phyloP scores from a whole-genome alignment of 37 sponge, comb jelly and placozoan genomes.

The Aplysina aerophoba region DNA sequence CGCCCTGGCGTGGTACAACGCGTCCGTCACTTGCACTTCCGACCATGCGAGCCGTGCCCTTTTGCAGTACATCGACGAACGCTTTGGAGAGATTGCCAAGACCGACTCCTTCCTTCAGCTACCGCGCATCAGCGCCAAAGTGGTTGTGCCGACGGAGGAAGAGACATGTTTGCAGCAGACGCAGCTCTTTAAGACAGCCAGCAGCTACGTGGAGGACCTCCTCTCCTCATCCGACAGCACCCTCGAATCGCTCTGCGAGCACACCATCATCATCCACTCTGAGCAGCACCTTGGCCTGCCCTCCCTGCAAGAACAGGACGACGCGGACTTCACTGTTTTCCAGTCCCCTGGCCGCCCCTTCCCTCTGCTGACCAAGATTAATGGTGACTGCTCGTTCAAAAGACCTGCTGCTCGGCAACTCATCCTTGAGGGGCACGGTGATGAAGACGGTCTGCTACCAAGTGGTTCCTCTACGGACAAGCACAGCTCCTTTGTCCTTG shows the following conservation, averaged over 20 bases:
- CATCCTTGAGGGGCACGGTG: neutral
- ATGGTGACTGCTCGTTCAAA: too few relatives aligned
- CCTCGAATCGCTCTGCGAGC: neutral
- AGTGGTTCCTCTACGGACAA: neutral
- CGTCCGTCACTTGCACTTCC: too few relatives aligned
- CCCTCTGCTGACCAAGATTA: neutral
- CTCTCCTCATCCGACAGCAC: neutral
- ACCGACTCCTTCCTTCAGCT: neutral
- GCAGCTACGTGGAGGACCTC: neutral
- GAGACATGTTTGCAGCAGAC: neutral
- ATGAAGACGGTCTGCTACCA: neutral
- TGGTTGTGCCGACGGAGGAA: too few relatives aligned
- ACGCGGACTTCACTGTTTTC: neutral
- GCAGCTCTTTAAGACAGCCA: neutral
- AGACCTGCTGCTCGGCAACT: constrained; percentile 50
- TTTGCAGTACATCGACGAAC: neutral
- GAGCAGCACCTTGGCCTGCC: neutral
- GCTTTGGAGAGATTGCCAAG: constrained; percentile 10
- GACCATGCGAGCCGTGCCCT: neutral
- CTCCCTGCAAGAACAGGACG: neutral
- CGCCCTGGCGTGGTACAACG: constrained; percentile 10
- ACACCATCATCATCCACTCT: neutral
- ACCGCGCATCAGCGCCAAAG: constrained; percentile 5
- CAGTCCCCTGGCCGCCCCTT: neutral
- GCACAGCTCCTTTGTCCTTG: neutral